A percentile compares a stretch with the other conserved stretches of the same genome.
Conservation (phyloP, 1,140 invertebrate genomes). For the Andrena cerasifolii region DNA sequence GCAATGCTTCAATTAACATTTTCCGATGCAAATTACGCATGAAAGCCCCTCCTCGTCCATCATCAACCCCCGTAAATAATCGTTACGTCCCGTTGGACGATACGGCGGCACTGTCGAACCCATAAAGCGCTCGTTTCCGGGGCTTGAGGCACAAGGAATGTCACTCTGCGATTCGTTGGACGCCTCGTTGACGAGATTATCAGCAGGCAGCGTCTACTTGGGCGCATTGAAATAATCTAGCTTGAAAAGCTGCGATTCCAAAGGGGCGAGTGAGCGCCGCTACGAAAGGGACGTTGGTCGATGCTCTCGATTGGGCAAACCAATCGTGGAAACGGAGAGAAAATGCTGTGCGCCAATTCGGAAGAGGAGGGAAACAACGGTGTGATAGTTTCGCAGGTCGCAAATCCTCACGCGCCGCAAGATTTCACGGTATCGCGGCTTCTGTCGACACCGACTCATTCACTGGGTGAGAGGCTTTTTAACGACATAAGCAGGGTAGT, state of each 20-base stretch:
- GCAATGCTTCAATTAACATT: slow-evolving; percentile 56
- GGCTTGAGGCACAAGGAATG: not conserved
- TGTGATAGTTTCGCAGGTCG: slow-evolving; percentile 70
- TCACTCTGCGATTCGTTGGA: too few relatives aligned
- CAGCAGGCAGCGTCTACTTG: too few relatives aligned
- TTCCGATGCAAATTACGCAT: slow-evolving; percentile 51
- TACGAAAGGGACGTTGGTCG: not conserved
- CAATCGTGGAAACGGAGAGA: slow-evolving; percentile 26
- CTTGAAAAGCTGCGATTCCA: not conserved
- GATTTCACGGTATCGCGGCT: slow-evolving; percentile 80
- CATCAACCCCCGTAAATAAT: slow-evolving; percentile 39
- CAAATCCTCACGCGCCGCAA: slow-evolving; percentile 76
- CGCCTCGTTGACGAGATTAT: not conserved
- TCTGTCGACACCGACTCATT: slow-evolving; percentile 74
- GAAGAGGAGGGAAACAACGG: slow-evolving; percentile 61
- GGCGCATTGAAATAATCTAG: not conserved
- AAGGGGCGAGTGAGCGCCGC: too few relatives aligned
- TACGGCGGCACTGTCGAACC: not conserved
- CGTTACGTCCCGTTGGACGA: not conserved
- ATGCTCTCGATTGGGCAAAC: too few relatives aligned
- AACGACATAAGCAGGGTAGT: not conserved
- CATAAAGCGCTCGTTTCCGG: not conserved
- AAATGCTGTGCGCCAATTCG: slow-evolving; percentile 69
- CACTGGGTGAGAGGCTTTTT: slow-evolving; percentile 71
- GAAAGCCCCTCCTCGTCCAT: slow-evolving; percentile 20